Conservation (phyloP, 2,888 invertebrate species). For the Sinopyrophorus schimmeli region DNA sequence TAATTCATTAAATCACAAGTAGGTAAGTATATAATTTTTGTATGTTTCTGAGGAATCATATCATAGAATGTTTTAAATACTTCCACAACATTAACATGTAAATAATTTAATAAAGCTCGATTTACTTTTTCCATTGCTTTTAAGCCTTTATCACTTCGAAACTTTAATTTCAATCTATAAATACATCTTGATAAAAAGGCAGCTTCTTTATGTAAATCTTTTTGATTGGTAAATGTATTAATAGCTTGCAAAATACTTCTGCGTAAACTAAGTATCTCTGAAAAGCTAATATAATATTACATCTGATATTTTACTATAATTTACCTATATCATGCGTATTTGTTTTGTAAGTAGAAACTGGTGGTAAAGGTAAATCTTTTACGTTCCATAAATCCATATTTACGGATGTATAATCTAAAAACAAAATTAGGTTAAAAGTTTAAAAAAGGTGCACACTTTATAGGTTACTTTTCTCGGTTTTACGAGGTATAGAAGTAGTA, state of each 20-base stretch:
- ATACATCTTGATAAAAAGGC: constrained; percentile 54
- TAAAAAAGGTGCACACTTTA: no score
- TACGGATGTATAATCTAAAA: no score
- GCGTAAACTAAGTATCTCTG: constrained; percentile 29
- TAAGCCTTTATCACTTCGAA: constrained; percentile 57
- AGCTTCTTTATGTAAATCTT: constrained; percentile 51
- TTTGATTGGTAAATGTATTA: constrained; percentile 42
- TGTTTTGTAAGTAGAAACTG: constrained; percentile 31
- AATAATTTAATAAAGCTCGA: constrained; percentile 53
- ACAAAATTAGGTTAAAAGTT: no score
- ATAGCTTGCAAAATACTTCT: no score
- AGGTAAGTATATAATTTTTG: constrained; percentile 48
- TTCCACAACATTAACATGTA: constrained; percentile 47
- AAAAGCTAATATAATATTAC: constrained; percentile 13
- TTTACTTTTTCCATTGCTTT: constrained; percentile 56
- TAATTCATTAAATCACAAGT: constrained; percentile 57
- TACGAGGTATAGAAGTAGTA: no score
- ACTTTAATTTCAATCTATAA: constrained; percentile 58
- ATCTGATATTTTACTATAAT: constrained; percentile 3
- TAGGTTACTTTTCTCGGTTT: no score
- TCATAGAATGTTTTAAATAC: constrained; percentile 40
- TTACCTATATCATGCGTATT: constrained; percentile 12
- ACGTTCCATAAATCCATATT: constrained; percentile 34
- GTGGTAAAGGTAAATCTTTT: constrained; percentile 32
- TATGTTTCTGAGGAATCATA: constrained; percentile 31